phyloP scores from a whole-genome alignment of 2,113 vertebrate genomes.

The Salvator merianae region DNA sequence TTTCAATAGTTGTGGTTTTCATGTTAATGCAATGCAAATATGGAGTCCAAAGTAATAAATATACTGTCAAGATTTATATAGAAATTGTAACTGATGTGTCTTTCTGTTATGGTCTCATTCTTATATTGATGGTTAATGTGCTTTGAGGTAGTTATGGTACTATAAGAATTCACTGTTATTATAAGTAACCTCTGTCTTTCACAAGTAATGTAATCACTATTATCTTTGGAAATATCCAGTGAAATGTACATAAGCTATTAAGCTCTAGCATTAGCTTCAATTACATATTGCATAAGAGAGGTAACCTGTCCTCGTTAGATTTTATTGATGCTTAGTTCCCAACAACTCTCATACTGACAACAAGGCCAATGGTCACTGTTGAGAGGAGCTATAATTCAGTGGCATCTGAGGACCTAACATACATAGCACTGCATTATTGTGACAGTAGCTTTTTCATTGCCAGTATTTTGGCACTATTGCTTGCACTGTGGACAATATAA shows the following conservation, averaged over 20 bases:
- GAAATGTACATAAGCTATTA: not conserved
- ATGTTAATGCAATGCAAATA: conserved; percentile 62
- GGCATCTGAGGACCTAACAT: too few relatives aligned
- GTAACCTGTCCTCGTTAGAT: too few relatives aligned
- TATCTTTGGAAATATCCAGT: not conserved
- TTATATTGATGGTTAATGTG: conserved; percentile 10
- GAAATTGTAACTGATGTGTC: conserved; percentile 59
- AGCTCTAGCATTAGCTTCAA: not conserved
- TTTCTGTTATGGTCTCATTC: conserved; percentile 45
- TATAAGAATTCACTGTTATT: not conserved
- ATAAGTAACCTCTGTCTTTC: not conserved
- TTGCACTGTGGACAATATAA: too few relatives aligned
- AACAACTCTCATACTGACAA: too few relatives aligned
- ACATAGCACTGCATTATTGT: too few relatives aligned
- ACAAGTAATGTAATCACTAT: not conserved
- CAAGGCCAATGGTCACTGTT: too few relatives aligned
- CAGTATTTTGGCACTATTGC: too few relatives aligned
- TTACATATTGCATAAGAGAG: not conserved
- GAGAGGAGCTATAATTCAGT: too few relatives aligned
- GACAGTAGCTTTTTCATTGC: too few relatives aligned
- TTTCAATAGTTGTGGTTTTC: conserved; percentile 65
- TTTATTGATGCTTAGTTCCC: too few relatives aligned
- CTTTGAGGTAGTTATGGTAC: not conserved
- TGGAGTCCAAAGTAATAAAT: conserved; percentile 54
- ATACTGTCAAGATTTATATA: conserved; percentile 65